Evolutionary conservation across 1,140 invertebrate genomes (phyloP).

Genomic region (Calephelis nemesis): DNA sequence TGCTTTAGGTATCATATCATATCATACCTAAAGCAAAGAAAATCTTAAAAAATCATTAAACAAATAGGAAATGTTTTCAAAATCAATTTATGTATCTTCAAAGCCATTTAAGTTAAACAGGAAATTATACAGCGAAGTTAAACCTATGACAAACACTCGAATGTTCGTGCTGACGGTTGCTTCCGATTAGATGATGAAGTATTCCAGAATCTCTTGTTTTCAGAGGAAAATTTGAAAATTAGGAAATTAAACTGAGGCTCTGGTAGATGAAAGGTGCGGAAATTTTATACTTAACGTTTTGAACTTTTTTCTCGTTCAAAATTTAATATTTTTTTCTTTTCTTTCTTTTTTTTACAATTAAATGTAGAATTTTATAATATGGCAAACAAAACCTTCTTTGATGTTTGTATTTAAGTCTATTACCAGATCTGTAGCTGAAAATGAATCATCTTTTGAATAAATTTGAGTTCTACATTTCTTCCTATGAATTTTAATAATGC

Average conservation of each 20-base stretch:
- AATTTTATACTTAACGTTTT: slow-evolving; percentile 35
- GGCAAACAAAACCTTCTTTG: too few relatives aligned
- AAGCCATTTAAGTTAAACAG: slow-evolving; percentile 67
- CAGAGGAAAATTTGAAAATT: slow-evolving; percentile 60
- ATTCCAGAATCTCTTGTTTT: slow-evolving; percentile 52
- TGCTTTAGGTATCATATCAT: too few relatives aligned
- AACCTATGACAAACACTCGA: slow-evolving; percentile 53
- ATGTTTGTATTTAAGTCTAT: too few relatives aligned
- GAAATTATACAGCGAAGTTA: slow-evolving; percentile 68
- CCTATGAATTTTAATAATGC: too few relatives aligned
- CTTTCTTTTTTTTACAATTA: background rate
- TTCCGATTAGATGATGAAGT: slow-evolving; percentile 75
- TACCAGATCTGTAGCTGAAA: too few relatives aligned
- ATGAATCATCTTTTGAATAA: too few relatives aligned
- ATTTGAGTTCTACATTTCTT: too few relatives aligned
- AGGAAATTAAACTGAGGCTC: slow-evolving; percentile 66
- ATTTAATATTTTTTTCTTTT: slow-evolving; percentile 12
- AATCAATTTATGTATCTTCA: slow-evolving; percentile 46
- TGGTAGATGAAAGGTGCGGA: slow-evolving; percentile 56
- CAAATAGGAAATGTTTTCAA: slow-evolving; percentile 26
- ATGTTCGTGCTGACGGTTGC: slow-evolving; percentile 56
- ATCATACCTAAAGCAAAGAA: background rate
- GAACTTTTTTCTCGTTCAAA: slow-evolving; percentile 1
- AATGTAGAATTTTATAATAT: too few relatives aligned
- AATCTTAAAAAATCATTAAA: too few relatives aligned